phyloP scores from a whole-genome alignment of 2,797 vertebrate species.

The Setipinna tenuifilis region DNA sequence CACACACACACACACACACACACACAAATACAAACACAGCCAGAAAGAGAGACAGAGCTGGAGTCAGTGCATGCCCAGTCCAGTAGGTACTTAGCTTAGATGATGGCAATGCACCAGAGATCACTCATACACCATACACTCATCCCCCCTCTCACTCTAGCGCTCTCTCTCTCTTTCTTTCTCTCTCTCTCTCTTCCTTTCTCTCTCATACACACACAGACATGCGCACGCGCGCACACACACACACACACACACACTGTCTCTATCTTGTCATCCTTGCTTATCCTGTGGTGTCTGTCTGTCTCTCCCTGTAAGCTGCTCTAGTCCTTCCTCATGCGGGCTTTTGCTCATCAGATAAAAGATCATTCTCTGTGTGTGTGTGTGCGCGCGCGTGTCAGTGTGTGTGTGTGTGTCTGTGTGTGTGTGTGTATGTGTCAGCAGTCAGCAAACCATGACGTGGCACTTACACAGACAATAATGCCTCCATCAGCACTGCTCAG shows the following conservation, averaged over 20 bases:
- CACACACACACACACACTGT: background rate
- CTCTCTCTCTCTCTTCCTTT: too few species aligned
- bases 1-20: background rate
- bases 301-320: background rate
- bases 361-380: background rate
- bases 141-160: background rate
- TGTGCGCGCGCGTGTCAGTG: conserved; percentile 33
- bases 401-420: conserved; percentile 34
- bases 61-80: background rate
- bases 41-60: background rate
- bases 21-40: background rate
- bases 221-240: background rate
- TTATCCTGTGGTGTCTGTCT: background rate
- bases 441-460: background rate
- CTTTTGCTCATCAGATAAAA: background rate
- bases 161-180: too few species aligned
- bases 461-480: background rate
- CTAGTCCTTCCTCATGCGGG: background rate
- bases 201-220: background rate
- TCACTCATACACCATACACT: background rate
- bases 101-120: background rate
- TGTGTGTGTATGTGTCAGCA: background rate
- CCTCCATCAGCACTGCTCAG: background rate
- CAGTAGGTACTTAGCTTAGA: background rate
- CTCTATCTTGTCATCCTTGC: conserved; percentile 3